Evolutionary conservation across 2,888 invertebrate genomes (phyloP).

Genomic region (Parnassius glacialis): DNA sequence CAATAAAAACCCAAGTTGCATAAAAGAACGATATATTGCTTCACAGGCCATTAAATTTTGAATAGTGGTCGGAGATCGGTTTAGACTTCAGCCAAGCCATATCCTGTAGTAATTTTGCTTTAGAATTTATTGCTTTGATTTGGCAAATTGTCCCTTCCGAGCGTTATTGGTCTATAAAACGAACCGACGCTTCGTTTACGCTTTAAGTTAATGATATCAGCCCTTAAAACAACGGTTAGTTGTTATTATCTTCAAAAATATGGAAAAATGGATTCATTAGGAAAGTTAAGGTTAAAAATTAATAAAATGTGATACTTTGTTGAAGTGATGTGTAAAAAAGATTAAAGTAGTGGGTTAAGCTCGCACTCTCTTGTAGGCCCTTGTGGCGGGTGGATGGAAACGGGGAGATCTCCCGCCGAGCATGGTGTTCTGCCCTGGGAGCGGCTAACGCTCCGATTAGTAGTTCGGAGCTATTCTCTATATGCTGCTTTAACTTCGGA

Average conservation of each 20-base stretch:
- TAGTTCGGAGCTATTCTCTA: no score
- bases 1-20: background rate
- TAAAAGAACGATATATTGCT: conserved; percentile 20
- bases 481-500: no score
- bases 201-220: conserved; percentile 21
- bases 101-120: conserved; percentile 23
- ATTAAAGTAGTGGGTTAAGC: no score
- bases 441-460: no score
- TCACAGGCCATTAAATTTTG: conserved; percentile 27
- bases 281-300: background rate
- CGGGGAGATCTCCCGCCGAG: no score
- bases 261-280: conserved; percentile 16
- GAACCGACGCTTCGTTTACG: conserved; percentile 20
- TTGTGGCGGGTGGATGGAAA: no score
- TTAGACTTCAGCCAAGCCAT: conserved; percentile 16
- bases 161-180: conserved; percentile 26
- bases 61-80: conserved; percentile 25
- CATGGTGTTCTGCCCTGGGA: no score
- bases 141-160: conserved; percentile 27
- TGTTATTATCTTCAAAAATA: conserved; percentile 8
- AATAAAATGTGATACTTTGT: no score
- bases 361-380: no score
- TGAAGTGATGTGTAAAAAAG: no score
- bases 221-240: conserved; percentile 19
- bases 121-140: conserved; percentile 27